A percentile compares a stretch with the other conserved stretches of the same genome.
Evolutionary conservation across 2,797 vertebrate species (phyloP).

Genomic region (Cottoperca gobio): DNA sequence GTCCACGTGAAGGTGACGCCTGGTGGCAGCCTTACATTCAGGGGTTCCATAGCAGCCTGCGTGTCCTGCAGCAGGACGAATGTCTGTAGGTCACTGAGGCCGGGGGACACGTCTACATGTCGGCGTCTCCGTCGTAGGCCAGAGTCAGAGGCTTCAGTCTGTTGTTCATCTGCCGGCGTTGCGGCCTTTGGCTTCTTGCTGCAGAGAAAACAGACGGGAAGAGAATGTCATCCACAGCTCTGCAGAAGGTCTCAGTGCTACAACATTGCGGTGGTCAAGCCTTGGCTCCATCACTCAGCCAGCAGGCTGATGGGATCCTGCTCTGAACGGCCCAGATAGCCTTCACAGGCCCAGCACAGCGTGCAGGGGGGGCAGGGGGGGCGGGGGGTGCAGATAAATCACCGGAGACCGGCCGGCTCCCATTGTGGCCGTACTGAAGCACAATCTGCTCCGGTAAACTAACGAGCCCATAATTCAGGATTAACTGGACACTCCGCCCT

Average conservation of each 20-base stretch:
- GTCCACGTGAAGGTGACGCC: constrained; percentile 30
- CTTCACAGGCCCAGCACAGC: constrained; percentile 71
- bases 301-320: constrained; percentile 77
- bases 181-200: constrained; percentile 99
- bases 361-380: constrained; percentile 37
- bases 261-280: constrained; percentile 70
- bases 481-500: not conserved
- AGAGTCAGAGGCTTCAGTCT: constrained; percentile 97
- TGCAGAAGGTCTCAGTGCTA: constrained; percentile 76
- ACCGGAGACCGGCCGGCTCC: constrained; percentile 42
- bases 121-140: constrained; percentile 97
- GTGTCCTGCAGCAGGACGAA: constrained; percentile 33
- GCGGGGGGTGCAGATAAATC: too few species aligned
- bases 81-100: constrained; percentile 32
- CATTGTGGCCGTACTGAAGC: constrained; percentile 50
- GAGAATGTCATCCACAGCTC: constrained; percentile 38
- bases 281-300: constrained; percentile 78
- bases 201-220: constrained; percentile 7
- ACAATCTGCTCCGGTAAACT: constrained; percentile 28
- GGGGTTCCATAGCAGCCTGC: constrained; percentile 44
- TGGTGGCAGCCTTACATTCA: constrained; percentile 33
- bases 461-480: constrained; percentile 38
- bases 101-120: constrained; percentile 88
- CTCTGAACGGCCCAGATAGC: constrained; percentile 79
- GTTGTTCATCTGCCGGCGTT: constrained; percentile 96